Conservation (phyloP, 2,888 invertebrate species). For the Ennomos fuscantarius region DNA sequence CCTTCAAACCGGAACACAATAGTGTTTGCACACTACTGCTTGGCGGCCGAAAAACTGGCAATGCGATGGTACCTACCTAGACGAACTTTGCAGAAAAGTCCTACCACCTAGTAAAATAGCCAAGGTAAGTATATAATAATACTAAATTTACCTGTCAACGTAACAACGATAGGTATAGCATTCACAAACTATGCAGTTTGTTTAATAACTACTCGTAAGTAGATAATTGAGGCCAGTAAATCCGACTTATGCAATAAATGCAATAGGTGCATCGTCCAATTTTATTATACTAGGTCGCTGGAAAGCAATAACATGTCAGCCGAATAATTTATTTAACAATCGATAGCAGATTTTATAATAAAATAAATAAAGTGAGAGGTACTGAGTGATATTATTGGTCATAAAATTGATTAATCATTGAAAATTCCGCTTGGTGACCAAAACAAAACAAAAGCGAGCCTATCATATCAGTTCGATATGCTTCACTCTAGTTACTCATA, state of each 20-base stretch:
- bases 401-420: conserved; percentile 18
- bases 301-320: neutral
- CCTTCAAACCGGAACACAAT: too few relatives aligned
- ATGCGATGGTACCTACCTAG: too few relatives aligned
- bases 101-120: too few relatives aligned
- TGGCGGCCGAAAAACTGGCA: too few relatives aligned
- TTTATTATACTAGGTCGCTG: neutral
- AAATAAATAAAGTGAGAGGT: too few relatives aligned
- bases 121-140: too few relatives aligned
- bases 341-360: too few relatives aligned
- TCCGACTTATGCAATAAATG: conserved; percentile 13
- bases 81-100: too few relatives aligned
- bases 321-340: neutral
- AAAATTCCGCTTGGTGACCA: conserved; percentile 31
- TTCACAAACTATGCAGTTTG: conserved; percentile 1
- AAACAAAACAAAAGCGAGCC: conserved; percentile 32
- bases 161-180: neutral
- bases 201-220: too few relatives aligned
- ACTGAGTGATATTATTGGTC: neutral
- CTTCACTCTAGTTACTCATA: conserved; percentile 30
- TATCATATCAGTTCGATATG: conserved; percentile 30
- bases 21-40: too few relatives aligned
- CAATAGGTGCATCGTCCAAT: conserved; percentile 13
- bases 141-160: neutral
- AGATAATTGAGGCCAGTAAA: conserved; percentile 16